Base-by-base conservation (phyloP, 2,888 invertebrate species). In the Elgonia sp. region DNA sequence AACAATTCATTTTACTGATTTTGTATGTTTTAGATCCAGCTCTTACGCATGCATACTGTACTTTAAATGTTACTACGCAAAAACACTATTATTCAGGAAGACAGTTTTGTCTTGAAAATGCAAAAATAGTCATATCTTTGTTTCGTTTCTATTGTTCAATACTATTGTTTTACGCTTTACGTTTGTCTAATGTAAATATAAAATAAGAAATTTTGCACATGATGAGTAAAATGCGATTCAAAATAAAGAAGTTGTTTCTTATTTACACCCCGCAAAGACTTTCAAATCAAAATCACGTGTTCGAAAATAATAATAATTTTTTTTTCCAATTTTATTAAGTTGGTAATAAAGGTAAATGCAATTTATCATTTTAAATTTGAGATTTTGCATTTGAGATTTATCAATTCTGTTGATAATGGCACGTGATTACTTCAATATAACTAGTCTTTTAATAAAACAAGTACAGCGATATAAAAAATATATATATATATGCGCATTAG, bases 21-120 rank as follows among this genome's bases (percentile, higher is more conserved):
- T 80, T 81, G 81, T 72, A 60, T 84, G 37, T 87, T 77, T 88
- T 87, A 60, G 53, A 46, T 85, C 46, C 60, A 80, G 79, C 77
- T 55, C 57, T 42, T 50, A 50, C 57, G 12, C 77, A 88, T 84
- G 88, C 88, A 75, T 76, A 89, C 80, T 75, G 86, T 88, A 87
- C 77, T 89, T 90, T 91, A 92, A 92, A 90, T 20, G 90, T 90
- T 92, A 92, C 77, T 72, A 72, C 63, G 90, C 90, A 92, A 29
- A 29, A 91, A 91, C 88, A 87, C 91, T 92, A 93, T 90, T 92
- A 91, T 93, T 91, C 91, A 92, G 94, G 93, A 94, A 94, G 94
- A 94, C 94, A 92, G 90, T 91, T 91, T 92, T 92, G 92, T 92
- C 88, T 90, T 91, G 89, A 92, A 91, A 92, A 92, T 92, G 92